Evolutionary conservation across 2,888 invertebrate genomes (phyloP), one percentile per base, ranked within the genome.

Genomic region (Pammene aurita): DNA sequence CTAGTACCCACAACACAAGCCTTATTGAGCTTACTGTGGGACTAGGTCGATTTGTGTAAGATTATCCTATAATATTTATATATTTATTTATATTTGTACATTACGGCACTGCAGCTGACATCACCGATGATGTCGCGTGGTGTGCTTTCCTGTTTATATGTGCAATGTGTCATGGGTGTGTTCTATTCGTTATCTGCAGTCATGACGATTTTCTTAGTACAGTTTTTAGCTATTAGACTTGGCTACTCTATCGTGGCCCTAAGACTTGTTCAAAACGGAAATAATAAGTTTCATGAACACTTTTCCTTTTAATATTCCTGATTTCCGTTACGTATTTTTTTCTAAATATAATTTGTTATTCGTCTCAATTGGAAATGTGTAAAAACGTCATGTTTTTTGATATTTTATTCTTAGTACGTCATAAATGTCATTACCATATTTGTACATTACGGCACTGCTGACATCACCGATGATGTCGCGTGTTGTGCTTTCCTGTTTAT

Each of bases 111-210:
- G 41, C n/a, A n/a, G n/a, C 38, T 62, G 66, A 66, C 66, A 50
- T 58, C 58, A 58, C 9, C 34, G 41, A 26, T 58, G 66, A 50
- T 57, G 41, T 57, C 41, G 41, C 42, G 0, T 42, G 41, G 16
- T 11, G 50, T 18, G 34, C 50, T 42, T 66, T 58, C 66, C 58
- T 66, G 57, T 52, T n/a, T n/a, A n/a, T 35, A 58, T 58, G 34
- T 48, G 26, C n/a, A 34, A 42, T 66, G 50, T 52, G 58, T 66
- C 35, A 66, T 58, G 35, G 38, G 18, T 61, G 61, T 61, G 50
- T 38, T 5, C 46, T 48, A 35, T 61, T 61, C 16, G 13, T 14
- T 42, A 1, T 4, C 26, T 26, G 26, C 26, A 26, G 26, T 26
- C 26, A 26, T 26, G 26, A 26, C 26, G 26, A 26, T 26, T 26